Conservation (phyloP, 2,888 invertebrate genomes). For the Hololepta plana region DNA sequence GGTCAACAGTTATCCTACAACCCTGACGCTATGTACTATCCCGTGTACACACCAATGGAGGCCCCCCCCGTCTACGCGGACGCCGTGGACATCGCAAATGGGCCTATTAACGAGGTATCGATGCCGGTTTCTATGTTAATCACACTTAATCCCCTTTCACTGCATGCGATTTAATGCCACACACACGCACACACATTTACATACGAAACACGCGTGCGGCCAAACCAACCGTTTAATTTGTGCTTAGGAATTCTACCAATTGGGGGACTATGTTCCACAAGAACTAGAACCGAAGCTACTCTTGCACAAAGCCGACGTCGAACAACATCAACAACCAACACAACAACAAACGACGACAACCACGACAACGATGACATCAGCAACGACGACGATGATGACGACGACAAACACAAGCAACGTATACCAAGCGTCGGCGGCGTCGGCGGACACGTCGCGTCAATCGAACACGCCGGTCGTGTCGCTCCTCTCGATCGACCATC, state of each 20-base stretch:
- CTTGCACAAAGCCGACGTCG: no score
- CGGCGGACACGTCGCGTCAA: slow-evolving; percentile 16
- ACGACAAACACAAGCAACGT: no score
- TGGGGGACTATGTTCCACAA: slow-evolving; percentile 7
- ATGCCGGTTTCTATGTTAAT: neutral
- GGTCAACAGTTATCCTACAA: slow-evolving; percentile 13
- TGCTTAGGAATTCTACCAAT: slow-evolving; percentile 7
- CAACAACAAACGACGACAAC: slow-evolving; percentile 5
- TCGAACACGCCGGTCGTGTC: slow-evolving; percentile 25
- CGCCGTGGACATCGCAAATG: slow-evolving; percentile 18
- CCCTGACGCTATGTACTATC: slow-evolving; percentile 17
- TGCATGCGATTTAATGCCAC: no score
- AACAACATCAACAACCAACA: slow-evolving; percentile 1
- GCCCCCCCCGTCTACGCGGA: slow-evolving; percentile 16
- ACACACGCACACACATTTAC: no score
- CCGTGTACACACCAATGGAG: slow-evolving; percentile 20
- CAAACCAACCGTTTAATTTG: slow-evolving; percentile 3
- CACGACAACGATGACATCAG: slow-evolving; percentile 4
- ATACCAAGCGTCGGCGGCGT: slow-evolving; percentile 4
- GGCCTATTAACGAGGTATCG: slow-evolving; percentile 19
- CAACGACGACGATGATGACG: slow-evolving; percentile 2
- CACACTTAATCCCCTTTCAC: neutral
- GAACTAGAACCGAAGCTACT: slow-evolving; percentile 6
- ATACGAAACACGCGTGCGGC: no score
- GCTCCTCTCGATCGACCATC: slow-evolving; percentile 21